A percentile compares a stretch with the other conserved stretches of the same genome.
These are phyloP conservation scores for Tapera naevia DNA, from an alignment of 2,797 vertebrate genomes.

Conservation along the genomic window DNA sequence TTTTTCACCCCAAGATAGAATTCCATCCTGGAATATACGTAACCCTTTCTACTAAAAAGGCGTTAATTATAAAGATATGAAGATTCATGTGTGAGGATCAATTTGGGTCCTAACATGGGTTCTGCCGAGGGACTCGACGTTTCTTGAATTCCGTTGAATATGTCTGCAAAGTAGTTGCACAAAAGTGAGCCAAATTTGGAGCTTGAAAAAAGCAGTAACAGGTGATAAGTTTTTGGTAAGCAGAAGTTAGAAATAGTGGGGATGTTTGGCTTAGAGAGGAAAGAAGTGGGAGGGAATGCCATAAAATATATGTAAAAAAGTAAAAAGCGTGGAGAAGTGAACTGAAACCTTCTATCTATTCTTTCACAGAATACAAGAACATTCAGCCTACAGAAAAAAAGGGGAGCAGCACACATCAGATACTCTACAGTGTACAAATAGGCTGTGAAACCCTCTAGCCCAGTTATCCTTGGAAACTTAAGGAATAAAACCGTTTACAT, in stretches of 20 bases:
- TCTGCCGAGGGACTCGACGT: neutral
- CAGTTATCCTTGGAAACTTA: neutral
- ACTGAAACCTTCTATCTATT: neutral
- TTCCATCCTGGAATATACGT: neutral
- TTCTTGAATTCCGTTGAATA: neutral
- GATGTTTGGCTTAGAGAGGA: neutral
- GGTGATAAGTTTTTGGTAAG: neutral
- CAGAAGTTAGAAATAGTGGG: neutral
- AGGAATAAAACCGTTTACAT: neutral
- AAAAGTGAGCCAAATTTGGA: neutral
- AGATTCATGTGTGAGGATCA: neutral
- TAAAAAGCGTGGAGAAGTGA: neutral
- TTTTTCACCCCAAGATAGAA: neutral
- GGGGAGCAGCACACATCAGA: neutral
- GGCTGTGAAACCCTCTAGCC: neutral
- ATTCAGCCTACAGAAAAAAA: neutral
- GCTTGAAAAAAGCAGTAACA: neutral
- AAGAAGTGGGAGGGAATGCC: neutral
- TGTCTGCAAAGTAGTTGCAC: neutral
- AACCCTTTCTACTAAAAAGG: neutral
- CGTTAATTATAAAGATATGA: neutral
- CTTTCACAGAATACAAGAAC: neutral
- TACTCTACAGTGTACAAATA: neutral
- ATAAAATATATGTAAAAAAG: neutral
- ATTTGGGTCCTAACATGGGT: too few relatives aligned